Evolutionary conservation across 2,888 invertebrate genomes (phyloP).

Genomic region (Zygaena filipendulae): DNA sequence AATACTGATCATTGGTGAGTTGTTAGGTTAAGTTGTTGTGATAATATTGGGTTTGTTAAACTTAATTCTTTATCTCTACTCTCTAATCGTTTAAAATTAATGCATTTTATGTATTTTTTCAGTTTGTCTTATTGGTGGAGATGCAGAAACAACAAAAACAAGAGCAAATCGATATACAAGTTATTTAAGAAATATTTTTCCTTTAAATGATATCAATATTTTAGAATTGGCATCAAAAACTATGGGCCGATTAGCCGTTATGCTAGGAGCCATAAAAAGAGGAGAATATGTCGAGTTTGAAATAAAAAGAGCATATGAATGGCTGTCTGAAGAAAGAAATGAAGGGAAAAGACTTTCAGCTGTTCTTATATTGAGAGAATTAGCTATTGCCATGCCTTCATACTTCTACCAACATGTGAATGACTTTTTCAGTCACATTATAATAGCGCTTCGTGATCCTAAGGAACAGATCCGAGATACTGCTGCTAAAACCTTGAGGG

Average conservation of each 20-base stretch:
- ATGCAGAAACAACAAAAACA: conserved; percentile 89
- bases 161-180: conserved; percentile 91
- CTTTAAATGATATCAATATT: conserved; percentile 87
- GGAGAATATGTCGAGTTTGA: conserved; percentile 97
- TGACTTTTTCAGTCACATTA: conserved; percentile 91
- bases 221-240: conserved; percentile 97
- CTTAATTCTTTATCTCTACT: not conserved
- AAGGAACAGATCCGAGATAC: conserved; percentile 92
- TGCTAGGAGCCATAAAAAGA: conserved; percentile 86
- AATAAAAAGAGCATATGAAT: conserved; percentile 93
- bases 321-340: conserved; percentile 89
- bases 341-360: conserved; percentile 93
- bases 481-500: conserved; percentile 91
- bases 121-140: conserved; percentile 93
- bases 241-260: conserved; percentile 88
- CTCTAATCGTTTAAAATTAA: not conserved
- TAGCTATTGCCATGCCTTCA: conserved; percentile 96
- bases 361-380: conserved; percentile 89
- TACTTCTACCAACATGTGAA: conserved; percentile 95
- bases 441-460: conserved; percentile 89
- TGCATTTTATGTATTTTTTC: conserved; percentile 26
- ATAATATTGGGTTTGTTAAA: not conserved
- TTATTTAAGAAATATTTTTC: conserved; percentile 88
- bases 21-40: not conserved
- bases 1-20: conserved; percentile 87